phyloP scores from a whole-genome alignment of 2,888 invertebrate species.

The Ormyrus pomaceus region DNA sequence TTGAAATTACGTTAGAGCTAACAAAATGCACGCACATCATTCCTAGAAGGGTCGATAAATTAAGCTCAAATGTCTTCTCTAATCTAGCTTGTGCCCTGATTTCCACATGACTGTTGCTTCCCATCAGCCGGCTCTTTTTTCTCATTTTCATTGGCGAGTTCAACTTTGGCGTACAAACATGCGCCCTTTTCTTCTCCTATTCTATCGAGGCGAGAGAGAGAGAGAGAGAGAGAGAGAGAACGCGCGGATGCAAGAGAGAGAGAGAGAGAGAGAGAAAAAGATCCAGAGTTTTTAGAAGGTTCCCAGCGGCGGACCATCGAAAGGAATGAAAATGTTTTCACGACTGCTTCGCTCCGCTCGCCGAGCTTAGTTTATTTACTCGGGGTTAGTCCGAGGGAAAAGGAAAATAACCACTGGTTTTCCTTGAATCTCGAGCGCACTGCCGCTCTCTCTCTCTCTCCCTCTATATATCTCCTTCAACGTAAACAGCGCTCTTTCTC shows the following conservation, averaged over 20 bases:
- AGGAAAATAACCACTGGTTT: conserved; percentile 51
- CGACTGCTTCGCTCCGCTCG: conserved; percentile 21
- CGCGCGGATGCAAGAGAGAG: not conserved
- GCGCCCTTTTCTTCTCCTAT: conserved; percentile 7
- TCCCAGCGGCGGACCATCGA: conserved; percentile 27
- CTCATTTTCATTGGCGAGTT: conserved; percentile 29
- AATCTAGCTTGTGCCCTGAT: conserved; percentile 5
- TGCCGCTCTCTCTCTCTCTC: conserved; percentile 36
- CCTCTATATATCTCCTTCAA: conserved; percentile 9
- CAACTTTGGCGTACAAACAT: conserved; percentile 9
- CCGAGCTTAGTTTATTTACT: conserved; percentile 55
- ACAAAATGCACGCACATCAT: too few relatives aligned
- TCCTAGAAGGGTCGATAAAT: not conserved
- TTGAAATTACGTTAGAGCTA: too few relatives aligned
- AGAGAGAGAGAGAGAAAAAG: conserved; percentile 15
- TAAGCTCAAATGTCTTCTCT: conserved; percentile 24
- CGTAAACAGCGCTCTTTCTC: not conserved
- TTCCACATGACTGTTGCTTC: too few relatives aligned
- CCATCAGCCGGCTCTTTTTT: not conserved
- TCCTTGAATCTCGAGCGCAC: conserved; percentile 48
- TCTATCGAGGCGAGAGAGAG: not conserved
- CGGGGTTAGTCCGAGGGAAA: conserved; percentile 48
- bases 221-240: conserved; percentile 7
- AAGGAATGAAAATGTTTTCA: conserved; percentile 56
- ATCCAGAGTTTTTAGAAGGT: conserved; percentile 39